phyloP scores from a whole-genome alignment of 2,888 invertebrate species.

The Drosophila fulvimacula region DNA sequence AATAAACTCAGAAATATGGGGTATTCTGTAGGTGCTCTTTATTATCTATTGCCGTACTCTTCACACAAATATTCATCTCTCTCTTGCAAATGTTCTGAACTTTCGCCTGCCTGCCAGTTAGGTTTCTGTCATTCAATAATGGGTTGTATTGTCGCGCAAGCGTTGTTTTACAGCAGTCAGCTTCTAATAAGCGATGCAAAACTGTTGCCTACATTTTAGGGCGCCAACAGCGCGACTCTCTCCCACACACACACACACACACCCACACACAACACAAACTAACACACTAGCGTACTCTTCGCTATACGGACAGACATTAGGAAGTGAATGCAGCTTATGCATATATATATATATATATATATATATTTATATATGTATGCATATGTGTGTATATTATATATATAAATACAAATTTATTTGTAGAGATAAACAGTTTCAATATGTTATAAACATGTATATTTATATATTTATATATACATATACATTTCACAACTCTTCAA shows the following conservation, averaged over 20 bases:
- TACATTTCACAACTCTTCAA: conserved; percentile 17
- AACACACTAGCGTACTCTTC: conserved; percentile 11
- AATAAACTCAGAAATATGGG: conserved; percentile 1
- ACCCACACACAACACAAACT: not conserved
- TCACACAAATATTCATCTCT: not conserved
- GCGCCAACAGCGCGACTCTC: not conserved
- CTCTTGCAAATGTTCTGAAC: not conserved
- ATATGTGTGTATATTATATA: conserved; percentile 13
- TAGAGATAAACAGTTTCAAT: conserved; percentile 8
- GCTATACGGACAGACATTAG: conserved; percentile 38
- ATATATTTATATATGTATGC: conserved; percentile 20
- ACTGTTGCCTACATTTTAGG: conserved; percentile 18
- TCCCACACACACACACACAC: conserved; percentile 4
- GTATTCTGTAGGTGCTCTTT: conserved; percentile 5
- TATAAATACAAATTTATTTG: conserved; percentile 19
- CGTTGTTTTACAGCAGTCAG: conserved; percentile 16
- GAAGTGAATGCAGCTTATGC: conserved; percentile 19
- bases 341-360: conserved; percentile 15
- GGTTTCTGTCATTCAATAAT: conserved; percentile 22
- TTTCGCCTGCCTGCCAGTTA: not conserved
- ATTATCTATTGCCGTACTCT: conserved; percentile 5
- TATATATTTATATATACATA: conserved; percentile 12
- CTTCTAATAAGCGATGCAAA: not conserved
- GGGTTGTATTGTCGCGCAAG: conserved; percentile 1
- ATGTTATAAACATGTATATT: conserved; percentile 16